A percentile compares a stretch with the other conserved stretches of the same genome.
Conservation (phyloP, 2,113 vertebrate genomes). For the Brienomyrus brachyistius region DNA sequence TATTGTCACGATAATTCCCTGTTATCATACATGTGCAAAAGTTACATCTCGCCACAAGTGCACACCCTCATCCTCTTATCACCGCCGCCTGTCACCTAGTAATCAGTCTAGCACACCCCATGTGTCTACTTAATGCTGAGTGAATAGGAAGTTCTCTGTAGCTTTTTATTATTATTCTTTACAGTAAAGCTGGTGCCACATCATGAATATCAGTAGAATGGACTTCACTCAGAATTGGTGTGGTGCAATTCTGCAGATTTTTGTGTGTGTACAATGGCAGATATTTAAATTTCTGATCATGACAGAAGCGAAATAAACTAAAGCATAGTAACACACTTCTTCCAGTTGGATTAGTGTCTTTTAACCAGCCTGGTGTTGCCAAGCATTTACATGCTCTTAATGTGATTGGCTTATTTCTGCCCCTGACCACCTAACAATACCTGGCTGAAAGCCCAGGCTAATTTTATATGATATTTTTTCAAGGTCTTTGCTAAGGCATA, state of each 20-base stretch:
- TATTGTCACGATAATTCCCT: constrained; percentile 1
- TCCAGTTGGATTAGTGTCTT: not conserved
- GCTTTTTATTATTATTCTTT: not conserved
- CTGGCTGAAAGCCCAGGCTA: not conserved
- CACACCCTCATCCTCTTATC: not conserved
- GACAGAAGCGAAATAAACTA: not conserved
- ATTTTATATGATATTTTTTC: constrained; percentile 26
- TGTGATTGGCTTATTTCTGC: not conserved
- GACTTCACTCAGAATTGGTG: not conserved
- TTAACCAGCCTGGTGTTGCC: not conserved
- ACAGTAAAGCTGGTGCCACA: not conserved
- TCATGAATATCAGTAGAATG: not conserved
- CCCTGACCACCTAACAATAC: not conserved
- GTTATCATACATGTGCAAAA: not conserved
- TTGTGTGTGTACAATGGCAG: not conserved
- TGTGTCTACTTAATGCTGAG: not conserved
- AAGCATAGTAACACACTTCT: not conserved
- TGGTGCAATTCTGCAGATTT: not conserved
- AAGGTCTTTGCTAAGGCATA: constrained; percentile 18
- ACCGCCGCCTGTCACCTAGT: not conserved
- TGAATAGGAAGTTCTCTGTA: not conserved
- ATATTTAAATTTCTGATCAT: not conserved
- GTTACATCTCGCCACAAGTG: not conserved
- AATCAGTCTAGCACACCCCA: not conserved
- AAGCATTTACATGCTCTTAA: not conserved